Evolutionary conservation across 2,113 vertebrate species (phyloP).

Genomic region (Parus major): DNA sequence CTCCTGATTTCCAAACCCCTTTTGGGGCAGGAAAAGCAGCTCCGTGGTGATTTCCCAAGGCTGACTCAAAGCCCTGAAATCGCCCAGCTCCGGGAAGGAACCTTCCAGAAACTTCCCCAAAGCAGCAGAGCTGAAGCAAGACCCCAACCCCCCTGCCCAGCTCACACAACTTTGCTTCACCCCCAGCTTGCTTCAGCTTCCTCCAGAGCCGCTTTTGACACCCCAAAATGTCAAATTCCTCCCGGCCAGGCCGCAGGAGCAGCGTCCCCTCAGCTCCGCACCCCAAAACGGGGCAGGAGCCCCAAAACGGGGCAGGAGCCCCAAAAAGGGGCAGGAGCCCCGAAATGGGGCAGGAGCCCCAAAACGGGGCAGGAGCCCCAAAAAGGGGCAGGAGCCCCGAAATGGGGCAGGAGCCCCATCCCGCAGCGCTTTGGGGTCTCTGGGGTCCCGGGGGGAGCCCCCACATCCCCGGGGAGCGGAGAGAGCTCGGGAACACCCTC

Average conservation of each 20-base stretch:
- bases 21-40: neutral
- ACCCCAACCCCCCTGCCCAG: too few species aligned
- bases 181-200: constrained; percentile 19
- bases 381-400: neutral
- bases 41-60: constrained; percentile 5
- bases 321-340: too few species aligned
- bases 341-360: neutral
- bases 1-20: neutral
- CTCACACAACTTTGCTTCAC: neutral
- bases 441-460: neutral
- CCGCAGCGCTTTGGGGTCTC: neutral
- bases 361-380: neutral
- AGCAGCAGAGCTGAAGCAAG: constrained; percentile 21
- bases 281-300: neutral
- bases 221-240: neutral
- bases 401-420: neutral
- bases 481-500: too few species aligned
- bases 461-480: fast-evolving
- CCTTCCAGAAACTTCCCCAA: neutral
- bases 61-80: neutral
- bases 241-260: fast-evolving
- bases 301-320: fast-evolving
- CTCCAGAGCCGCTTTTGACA: neutral
- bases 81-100: neutral
- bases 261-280: fast-evolving